A percentile compares a stretch with the other conserved stretches of the same genome.
Conservation (phyloP, 2,797 vertebrate species). For the Halcyon smyrnensis region DNA sequence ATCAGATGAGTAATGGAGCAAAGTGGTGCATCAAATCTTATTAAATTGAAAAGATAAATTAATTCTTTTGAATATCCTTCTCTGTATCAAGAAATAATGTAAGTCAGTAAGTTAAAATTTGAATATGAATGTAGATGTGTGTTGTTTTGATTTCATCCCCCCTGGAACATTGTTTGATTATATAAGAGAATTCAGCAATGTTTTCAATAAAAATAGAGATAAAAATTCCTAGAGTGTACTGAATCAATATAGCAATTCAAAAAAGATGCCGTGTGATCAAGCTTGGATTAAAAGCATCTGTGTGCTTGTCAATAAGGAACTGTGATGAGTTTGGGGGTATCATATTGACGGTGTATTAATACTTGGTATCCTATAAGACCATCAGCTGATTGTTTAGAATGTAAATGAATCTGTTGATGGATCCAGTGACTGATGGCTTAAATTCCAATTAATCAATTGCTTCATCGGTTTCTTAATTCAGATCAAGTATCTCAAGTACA, state of each 20-base stretch:
- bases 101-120: background rate
- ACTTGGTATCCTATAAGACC: conserved; percentile 87
- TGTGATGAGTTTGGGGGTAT: conserved; percentile 80
- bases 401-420: conserved; percentile 95
- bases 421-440: conserved; percentile 96
- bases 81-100: background rate
- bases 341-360: conserved; percentile 92
- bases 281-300: conserved; percentile 84
- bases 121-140: background rate
- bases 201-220: conserved; percentile 61
- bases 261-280: conserved; percentile 84
- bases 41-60: background rate
- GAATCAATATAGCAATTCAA: conserved; percentile 80
- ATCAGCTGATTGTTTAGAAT: conserved; percentile 97
- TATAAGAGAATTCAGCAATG: conserved; percentile 5
- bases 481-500: conserved; percentile 96
- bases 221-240: conserved; percentile 83
- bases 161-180: background rate
- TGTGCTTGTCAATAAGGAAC: conserved; percentile 84
- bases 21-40: background rate
- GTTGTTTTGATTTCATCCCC: background rate
- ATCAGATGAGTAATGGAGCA: background rate
- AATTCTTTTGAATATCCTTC: background rate
- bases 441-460: conserved; percentile 99
- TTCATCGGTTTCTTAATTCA: conserved; percentile 98